Conservation (phyloP, 2,888 invertebrate species). For the Crematogaster levior region DNA sequence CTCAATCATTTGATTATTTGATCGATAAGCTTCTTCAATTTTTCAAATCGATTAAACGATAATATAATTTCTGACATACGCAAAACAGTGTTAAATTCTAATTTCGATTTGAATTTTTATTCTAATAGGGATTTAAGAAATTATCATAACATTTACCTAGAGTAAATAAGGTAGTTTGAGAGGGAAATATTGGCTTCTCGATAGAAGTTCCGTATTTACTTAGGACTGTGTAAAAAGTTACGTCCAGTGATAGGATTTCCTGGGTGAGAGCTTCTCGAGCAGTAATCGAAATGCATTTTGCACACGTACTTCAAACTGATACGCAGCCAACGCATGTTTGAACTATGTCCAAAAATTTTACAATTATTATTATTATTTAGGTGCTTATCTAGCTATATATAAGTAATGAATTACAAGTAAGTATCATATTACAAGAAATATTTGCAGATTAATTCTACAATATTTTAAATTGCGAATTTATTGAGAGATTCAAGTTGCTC, state of each 20-base stretch:
- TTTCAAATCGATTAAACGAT: neutral
- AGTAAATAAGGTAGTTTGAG: conserved; percentile 33
- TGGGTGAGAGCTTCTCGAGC: neutral
- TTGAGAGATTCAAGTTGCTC: neutral
- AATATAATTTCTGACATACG: neutral
- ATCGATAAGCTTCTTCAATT: too few relatives aligned
- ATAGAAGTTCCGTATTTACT: conserved; percentile 38
- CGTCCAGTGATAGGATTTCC: conserved; percentile 29
- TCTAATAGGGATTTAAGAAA: conserved; percentile 8
- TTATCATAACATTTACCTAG: conserved; percentile 38
- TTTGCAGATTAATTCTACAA: conserved; percentile 21
- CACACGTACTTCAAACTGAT: neutral
- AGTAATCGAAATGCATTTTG: conserved; percentile 41
- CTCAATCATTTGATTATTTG: neutral
- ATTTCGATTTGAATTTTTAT: conserved; percentile 16
- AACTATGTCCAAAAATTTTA: conserved; percentile 25
- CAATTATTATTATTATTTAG: conserved; percentile 36
- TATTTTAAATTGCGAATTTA: conserved; percentile 16
- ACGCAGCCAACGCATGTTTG: neutral
- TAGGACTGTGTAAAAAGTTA: conserved; percentile 42
- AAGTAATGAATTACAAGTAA: conserved; percentile 63
- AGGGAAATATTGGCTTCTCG: conserved; percentile 36
- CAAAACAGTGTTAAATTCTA: neutral
- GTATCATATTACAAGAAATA: conserved; percentile 4
- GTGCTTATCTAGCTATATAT: conserved; percentile 32